A percentile compares a stretch with the other conserved stretches of the same genome.
Evolutionary conservation across 2,797 vertebrate species (phyloP).

Genomic region (Crocodylus rhombifer): DNA sequence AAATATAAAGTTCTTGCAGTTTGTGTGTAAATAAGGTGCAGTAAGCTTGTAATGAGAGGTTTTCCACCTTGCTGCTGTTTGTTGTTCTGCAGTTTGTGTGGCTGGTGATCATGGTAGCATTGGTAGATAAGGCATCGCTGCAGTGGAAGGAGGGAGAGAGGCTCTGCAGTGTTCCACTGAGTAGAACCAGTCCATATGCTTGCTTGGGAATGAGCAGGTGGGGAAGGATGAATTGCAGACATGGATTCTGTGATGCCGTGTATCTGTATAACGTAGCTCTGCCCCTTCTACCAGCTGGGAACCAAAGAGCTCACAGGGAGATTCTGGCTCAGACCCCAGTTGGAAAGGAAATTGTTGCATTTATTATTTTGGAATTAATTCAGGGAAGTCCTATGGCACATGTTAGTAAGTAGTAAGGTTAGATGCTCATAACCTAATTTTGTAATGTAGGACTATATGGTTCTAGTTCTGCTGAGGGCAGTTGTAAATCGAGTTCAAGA

Average conservation of each 20-base stretch:
- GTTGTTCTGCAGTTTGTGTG: too few species aligned
- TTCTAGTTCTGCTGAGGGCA: not conserved
- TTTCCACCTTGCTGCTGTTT: too few species aligned
- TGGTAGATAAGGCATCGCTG: too few species aligned
- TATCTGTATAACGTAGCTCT: not conserved
- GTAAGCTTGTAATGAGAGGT: too few species aligned
- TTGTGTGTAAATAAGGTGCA: too few species aligned
- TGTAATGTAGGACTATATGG: rapidly evolving
- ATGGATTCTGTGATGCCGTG: rapidly evolving
- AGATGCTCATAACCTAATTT: rapidly evolving
- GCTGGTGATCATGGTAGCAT: too few species aligned
- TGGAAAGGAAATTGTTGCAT: not conserved
- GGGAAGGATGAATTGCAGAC: rapidly evolving
- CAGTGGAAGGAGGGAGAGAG: not conserved
- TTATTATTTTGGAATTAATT: not conserved
- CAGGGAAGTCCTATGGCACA: not conserved
- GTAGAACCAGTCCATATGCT: too few species aligned
- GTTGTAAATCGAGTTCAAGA: too few species aligned
- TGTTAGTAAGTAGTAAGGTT: conserved; percentile 15
- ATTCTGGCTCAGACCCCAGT: rapidly evolving
- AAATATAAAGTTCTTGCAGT: too few species aligned
- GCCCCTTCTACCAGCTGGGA: rapidly evolving
- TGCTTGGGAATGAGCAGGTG: not conserved
- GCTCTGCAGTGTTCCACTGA: not conserved
- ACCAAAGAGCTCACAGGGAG: rapidly evolving